Percentiles rank a stretch among this genome's conserved stretches.
Conservation (phyloP, 2,797 vertebrate species). For the Cossypha polioptera region DNA sequence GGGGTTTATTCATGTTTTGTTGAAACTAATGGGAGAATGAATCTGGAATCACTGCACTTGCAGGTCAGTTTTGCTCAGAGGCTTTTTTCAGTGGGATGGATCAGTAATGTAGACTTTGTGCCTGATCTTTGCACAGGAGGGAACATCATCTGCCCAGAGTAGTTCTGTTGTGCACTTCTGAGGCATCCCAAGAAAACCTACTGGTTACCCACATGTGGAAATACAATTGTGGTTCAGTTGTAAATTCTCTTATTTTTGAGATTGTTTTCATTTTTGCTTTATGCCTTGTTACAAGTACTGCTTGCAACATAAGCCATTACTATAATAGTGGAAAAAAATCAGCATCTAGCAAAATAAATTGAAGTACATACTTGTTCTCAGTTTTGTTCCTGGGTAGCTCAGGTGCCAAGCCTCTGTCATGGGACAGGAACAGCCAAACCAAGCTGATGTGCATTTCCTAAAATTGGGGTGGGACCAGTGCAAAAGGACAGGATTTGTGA, state of each 20-base stretch:
- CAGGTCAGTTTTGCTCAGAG: not conserved
- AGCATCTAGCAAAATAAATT: not conserved
- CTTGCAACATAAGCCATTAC: not conserved
- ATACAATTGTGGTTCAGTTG: not conserved
- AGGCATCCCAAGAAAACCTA: not conserved
- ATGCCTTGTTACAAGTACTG: not conserved
- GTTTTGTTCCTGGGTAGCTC: not conserved
- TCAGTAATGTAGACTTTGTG: not conserved
- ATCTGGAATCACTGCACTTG: not conserved
- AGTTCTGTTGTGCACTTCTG: not conserved
- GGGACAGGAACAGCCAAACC: not conserved
- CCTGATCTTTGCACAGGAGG: not conserved
- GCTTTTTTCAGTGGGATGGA: not conserved
- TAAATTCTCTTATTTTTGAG: not conserved
- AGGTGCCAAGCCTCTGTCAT: not conserved
- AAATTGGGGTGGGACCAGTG: not conserved
- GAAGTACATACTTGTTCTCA: not conserved
- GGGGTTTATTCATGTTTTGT: not conserved
- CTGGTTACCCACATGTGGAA: not conserved
- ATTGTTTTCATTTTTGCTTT: not conserved
- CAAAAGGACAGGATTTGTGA: not conserved
- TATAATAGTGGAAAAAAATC: not conserved
- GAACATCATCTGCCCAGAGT: not conserved
- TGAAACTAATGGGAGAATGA: not conserved
- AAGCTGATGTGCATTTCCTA: not conserved